Percentiles rank a stretch among this genome's conserved stretches.
Evolutionary conservation across 1,140 invertebrate species (phyloP).

Genomic region (Gonioctena quinquepunctata): DNA sequence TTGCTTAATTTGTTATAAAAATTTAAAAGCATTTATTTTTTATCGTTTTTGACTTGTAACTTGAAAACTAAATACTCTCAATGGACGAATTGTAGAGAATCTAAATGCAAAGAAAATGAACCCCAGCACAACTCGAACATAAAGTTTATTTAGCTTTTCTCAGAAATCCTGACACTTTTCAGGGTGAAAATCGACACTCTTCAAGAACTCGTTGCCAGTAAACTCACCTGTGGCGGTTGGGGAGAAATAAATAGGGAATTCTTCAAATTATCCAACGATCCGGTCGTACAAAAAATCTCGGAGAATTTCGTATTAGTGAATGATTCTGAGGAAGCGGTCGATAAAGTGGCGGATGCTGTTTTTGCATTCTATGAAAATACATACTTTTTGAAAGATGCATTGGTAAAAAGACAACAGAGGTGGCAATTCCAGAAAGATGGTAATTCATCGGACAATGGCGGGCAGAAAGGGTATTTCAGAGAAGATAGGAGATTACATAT

Average conservation of each 20-base stretch:
- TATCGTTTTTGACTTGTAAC: too few species aligned
- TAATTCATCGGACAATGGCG: not conserved
- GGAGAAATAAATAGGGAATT: conserved; percentile 69
- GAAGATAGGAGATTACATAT: conserved; percentile 70
- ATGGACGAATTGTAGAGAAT: too few species aligned
- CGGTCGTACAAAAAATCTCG: conserved; percentile 66
- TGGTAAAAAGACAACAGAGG: conserved; percentile 60
- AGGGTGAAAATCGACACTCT: conserved; percentile 79
- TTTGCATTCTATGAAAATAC: conserved; percentile 82
- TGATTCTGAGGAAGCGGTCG: conserved; percentile 62
- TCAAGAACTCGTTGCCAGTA: conserved; percentile 66
- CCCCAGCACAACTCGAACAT: too few species aligned
- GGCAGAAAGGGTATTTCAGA: conserved; percentile 5
- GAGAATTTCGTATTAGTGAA: conserved; percentile 66
- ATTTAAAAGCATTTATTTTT: too few species aligned
- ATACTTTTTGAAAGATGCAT: conserved; percentile 69
- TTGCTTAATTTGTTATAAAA: too few species aligned
- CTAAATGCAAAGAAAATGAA: too few species aligned
- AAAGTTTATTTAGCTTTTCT: not conserved
- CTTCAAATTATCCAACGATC: conserved; percentile 70
- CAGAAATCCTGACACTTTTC: conserved; percentile 1
- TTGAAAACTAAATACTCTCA: too few species aligned
- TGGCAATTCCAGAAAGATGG: conserved; percentile 14
- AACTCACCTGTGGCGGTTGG: conserved; percentile 70
- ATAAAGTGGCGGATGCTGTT: conserved; percentile 67